A percentile compares a stretch with the other conserved stretches of the same genome.
Conservation (phyloP, 2,113 vertebrate species). For the Centropristis striata region DNA sequence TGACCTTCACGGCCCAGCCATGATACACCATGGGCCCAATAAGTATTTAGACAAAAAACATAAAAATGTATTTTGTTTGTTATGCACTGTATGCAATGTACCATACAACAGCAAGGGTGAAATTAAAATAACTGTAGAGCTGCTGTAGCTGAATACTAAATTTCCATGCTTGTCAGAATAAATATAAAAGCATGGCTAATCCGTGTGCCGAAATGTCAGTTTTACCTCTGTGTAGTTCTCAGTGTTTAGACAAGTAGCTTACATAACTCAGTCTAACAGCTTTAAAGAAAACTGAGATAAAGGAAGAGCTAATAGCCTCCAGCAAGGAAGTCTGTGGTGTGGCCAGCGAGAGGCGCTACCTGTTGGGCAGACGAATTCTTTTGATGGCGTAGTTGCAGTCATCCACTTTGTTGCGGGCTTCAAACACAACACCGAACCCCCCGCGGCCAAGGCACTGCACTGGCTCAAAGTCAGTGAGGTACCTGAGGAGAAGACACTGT, state of each 20-base stretch:
- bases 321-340: slow-evolving; percentile 1
- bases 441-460: slow-evolving; percentile 97
- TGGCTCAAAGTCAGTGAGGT: slow-evolving; percentile 97
- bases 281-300: slow-evolving; percentile 27
- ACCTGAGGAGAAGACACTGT: slow-evolving; percentile 82
- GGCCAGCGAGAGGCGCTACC: slow-evolving; percentile 80
- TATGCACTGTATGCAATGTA: background rate
- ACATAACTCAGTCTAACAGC: slow-evolving; percentile 14
- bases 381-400: slow-evolving; percentile 99
- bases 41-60: slow-evolving; percentile 2
- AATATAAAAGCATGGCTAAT: slow-evolving; percentile 19
- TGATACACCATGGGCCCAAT: slow-evolving; percentile 1
- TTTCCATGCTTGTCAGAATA: slow-evolving; percentile 19
- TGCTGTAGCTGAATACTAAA: slow-evolving; percentile 1
- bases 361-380: slow-evolving; percentile 97
- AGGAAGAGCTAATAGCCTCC: slow-evolving; percentile 25
- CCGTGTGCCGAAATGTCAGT: slow-evolving; percentile 20
- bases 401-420: slow-evolving; percentile 98
- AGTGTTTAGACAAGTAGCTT: slow-evolving; percentile 9
- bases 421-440: slow-evolving; percentile 98
- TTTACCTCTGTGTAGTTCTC: background rate
- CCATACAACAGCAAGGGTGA: background rate
- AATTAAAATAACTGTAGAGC: slow-evolving; percentile 15
- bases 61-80: slow-evolving; percentile 3
- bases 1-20: background rate